A percentile compares a stretch with the other conserved stretches of the same genome.
Conservation (phyloP, 2,888 invertebrate genomes). For the Parascotia fuliginaria region DNA sequence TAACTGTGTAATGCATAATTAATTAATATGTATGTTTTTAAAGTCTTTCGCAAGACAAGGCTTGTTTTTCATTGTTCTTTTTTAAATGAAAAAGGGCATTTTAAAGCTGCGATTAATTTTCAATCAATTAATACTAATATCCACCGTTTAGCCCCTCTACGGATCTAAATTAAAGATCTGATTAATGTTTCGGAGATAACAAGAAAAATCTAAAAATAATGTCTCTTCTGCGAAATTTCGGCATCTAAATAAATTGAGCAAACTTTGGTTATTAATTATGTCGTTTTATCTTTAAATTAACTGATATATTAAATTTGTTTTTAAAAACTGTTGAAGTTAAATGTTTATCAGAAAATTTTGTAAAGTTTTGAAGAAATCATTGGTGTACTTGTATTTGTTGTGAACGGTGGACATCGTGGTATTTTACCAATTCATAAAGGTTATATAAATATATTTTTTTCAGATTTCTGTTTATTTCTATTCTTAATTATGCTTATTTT, state of each 20-base stretch:
- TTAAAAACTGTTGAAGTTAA: not conserved
- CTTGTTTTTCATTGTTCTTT: too few relatives aligned
- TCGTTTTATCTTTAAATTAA: constrained; percentile 6
- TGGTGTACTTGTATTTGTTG: too few relatives aligned
- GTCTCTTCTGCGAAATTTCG: not conserved
- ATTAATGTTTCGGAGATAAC: not conserved
- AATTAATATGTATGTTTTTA: too few relatives aligned
- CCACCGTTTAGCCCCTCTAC: not conserved
- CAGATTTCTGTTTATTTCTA: too few relatives aligned
- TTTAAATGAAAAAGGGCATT: too few relatives aligned
- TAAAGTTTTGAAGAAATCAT: not conserved
- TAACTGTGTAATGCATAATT: too few relatives aligned
- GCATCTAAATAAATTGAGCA: not conserved
- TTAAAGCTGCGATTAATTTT: not conserved
- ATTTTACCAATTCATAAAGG: too few relatives aligned
- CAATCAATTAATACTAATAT: not conserved
- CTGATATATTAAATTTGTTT: not conserved
- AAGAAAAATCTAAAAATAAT: constrained; percentile 2
- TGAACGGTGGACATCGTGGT: too few relatives aligned
- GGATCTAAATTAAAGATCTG: not conserved
- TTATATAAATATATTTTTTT: too few relatives aligned
- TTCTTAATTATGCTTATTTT: too few relatives aligned
- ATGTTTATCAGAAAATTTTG: not conserved
- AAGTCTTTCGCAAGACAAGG: too few relatives aligned
- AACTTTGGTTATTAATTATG: constrained; percentile 20